Evolutionary conservation across 2,888 invertebrate species (phyloP), one percentile per base, ranked within the genome.

Genomic region (Cryptocephalus moraei): DNA sequence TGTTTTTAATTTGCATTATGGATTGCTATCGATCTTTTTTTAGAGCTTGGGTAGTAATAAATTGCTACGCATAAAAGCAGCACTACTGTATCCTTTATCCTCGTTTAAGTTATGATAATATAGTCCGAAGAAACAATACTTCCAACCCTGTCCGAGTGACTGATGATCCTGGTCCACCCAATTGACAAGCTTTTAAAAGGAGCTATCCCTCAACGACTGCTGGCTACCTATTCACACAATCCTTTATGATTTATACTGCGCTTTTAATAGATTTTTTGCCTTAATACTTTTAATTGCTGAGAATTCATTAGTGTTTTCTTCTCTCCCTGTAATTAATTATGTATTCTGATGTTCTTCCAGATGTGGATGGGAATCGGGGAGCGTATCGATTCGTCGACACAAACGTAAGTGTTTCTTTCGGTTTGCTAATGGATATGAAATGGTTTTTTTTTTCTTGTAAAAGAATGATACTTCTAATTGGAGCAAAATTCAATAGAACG

Each of bases 251-350:
- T 59, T 56, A 59, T 59, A 56, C 51, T 47, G 44, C 38, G 45
- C 45, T 48, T 50, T 56, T 59, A 57, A 22, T 59, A 53, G 56
- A 54, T 55, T 59, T 57, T 54, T 56, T 53, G 50, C 46, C 49
- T 49, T 53, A 54, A 56, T 45, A 54, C 52, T 55, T 56, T 57
- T 57, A 58, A 59, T 59, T 56, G 56, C 54, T 55, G 46, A 45
- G 49, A 48, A 56, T 56, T 55, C 56, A 53, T 57, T 56, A 57
- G 50, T 13, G 32, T 41, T 44, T 41, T 49, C 44, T 47, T 46
- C 43, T 48, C 48, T 52, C 43, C 45, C 33, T 32, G 22, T 44
- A 22, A 45, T 45, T 40, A 40, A 45, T 48, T 46, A 49, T 46
- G 32, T 45, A 45, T 48, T 48, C 45, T 39, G 39, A 10, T 22